Evolutionary conservation across 2,113 vertebrate species (phyloP).

Genomic region (Callithrix jacchus): DNA sequence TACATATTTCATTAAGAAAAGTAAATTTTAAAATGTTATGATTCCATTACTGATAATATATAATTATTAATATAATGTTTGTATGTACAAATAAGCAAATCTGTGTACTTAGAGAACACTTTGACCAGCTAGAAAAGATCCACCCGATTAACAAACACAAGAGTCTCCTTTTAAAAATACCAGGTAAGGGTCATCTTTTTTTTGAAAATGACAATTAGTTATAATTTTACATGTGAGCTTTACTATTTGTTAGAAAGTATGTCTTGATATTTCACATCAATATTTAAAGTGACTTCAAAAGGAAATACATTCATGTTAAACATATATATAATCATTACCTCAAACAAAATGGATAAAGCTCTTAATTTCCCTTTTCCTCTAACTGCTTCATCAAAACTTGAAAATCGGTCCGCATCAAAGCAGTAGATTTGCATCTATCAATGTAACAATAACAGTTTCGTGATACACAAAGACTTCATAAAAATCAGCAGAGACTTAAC

Average conservation of each 20-base stretch:
- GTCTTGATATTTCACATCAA: not conserved
- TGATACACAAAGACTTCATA: not conserved
- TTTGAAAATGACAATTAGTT: not conserved
- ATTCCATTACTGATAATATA: not conserved
- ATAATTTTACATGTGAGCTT: not conserved
- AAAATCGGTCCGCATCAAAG: conserved; percentile 88
- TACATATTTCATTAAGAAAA: conserved; percentile 47
- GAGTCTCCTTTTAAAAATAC: not conserved
- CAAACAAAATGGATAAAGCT: conserved; percentile 93
- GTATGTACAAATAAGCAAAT: not conserved
- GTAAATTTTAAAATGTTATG: conserved; percentile 48
- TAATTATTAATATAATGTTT: not conserved
- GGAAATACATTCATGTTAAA: conserved; percentile 46
- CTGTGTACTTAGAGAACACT: not conserved
- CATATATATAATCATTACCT: conserved; percentile 85
- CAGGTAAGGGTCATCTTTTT: not conserved
- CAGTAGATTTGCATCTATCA: conserved; percentile 98
- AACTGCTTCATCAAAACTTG: conserved; percentile 90
- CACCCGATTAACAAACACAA: not conserved
- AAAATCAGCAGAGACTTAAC: not conserved
- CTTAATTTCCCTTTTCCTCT: conserved; percentile 91
- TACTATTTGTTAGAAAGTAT: not conserved
- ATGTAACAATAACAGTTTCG: conserved; percentile 58
- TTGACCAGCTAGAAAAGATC: not conserved
- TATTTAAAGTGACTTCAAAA: not conserved